phyloP scores from a whole-genome alignment of 2,113 vertebrate genomes.

The Monopterus albus region DNA sequence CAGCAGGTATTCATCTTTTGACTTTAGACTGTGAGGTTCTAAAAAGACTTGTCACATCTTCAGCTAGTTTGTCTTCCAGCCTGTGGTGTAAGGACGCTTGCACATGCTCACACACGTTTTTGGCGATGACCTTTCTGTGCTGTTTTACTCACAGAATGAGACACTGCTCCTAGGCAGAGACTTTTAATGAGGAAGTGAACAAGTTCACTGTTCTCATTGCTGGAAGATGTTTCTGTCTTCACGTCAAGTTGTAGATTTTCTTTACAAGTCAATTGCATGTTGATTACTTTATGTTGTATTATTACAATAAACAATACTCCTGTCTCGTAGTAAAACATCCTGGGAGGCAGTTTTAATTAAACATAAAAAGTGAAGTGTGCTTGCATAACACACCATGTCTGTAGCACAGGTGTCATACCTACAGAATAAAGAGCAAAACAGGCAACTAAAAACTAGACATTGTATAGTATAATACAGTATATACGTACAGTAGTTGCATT shows the following conservation, averaged over 20 bases:
- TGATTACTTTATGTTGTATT: background rate
- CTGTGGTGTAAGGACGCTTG: constrained; percentile 16
- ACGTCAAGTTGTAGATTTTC: background rate
- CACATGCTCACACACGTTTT: constrained; percentile 12
- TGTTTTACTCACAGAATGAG: constrained; percentile 8
- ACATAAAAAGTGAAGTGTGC: constrained; percentile 74
- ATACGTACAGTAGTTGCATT: background rate
- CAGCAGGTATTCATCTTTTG: background rate
- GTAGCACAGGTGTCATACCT: constrained; percentile 4
- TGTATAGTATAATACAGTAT: background rate
- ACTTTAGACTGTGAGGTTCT: background rate
- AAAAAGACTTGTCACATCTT: constrained; percentile 30
- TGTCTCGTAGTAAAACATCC: constrained; percentile 9
- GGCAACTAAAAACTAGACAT: constrained; percentile 14
- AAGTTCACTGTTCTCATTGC: background rate
- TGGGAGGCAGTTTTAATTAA: constrained; percentile 58
- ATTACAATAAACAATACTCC: background rate
- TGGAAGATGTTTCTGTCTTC: constrained; percentile 5
- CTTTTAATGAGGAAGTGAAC: constrained; percentile 35
- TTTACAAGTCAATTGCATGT: background rate
- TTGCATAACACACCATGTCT: constrained; percentile 8
- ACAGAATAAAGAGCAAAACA: constrained; percentile 7
- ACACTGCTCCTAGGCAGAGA: constrained; percentile 26
- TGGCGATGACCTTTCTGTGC: constrained; percentile 48
- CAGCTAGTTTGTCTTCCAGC: constrained; percentile 22